phyloP scores from a whole-genome alignment of 2,797 vertebrate species.

The Pseudomugil gertrudae region DNA sequence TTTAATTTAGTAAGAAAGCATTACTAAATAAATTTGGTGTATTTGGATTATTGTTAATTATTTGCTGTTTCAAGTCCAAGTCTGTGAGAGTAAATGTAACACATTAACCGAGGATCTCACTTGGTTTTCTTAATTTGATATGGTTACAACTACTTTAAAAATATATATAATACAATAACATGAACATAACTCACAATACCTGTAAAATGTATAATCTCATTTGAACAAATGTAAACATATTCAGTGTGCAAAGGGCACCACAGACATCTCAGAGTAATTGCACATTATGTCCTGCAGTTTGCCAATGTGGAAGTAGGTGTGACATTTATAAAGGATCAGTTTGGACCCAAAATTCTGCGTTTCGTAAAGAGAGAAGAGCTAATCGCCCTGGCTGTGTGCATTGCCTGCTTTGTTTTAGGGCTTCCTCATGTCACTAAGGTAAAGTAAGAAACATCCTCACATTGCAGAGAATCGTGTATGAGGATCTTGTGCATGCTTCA shows the following conservation, averaged over 20 bases:
- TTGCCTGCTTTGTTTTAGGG: constrained; percentile 71
- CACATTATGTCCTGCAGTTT: constrained; percentile 71
- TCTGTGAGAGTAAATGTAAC: background rate
- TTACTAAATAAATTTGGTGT: background rate
- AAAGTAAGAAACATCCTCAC: background rate
- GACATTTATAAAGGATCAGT: constrained; percentile 79
- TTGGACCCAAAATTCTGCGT: constrained; percentile 59
- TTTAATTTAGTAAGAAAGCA: background rate
- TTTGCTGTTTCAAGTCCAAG: background rate
- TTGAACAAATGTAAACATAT: background rate
- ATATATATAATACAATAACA: too few relatives aligned
- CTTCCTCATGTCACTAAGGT: constrained; percentile 82
- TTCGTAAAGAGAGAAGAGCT: constrained; percentile 78
- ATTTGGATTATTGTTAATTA: background rate
- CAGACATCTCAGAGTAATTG: background rate
- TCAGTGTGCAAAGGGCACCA: background rate
- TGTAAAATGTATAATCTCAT: background rate
- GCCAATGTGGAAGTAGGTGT: constrained; percentile 79
- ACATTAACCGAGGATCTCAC: background rate
- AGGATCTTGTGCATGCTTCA: background rate
- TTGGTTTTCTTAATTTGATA: background rate
- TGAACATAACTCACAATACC: background rate
- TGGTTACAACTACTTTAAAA: background rate
- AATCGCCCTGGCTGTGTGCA: constrained; percentile 70
- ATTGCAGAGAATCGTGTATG: background rate